A percentile compares a stretch with the other conserved stretches of the same genome.
phyloP scores from a whole-genome alignment of 2,797 vertebrate species.

The Brachyrhaphis roseni region DNA sequence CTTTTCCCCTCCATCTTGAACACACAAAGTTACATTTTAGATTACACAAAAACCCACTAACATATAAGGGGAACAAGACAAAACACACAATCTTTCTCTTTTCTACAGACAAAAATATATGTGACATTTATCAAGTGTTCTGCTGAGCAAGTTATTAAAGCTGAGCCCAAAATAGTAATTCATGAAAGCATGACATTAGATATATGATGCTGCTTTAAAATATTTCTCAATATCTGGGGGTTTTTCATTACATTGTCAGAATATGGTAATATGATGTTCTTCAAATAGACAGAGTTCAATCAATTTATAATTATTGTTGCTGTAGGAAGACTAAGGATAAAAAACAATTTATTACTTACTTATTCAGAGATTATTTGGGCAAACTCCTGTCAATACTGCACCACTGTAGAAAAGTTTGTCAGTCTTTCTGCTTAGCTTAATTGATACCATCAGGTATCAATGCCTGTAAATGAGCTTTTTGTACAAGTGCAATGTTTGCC shows the following conservation, averaged over 20 bases:
- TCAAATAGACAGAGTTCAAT: not conserved
- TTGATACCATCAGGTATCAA: not conserved
- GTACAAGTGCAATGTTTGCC: too few relatives aligned
- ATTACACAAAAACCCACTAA: conserved; percentile 9
- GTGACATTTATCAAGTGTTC: not conserved
- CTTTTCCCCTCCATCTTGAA: conserved; percentile 3
- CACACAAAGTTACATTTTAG: conserved; percentile 4
- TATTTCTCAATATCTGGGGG: not conserved
- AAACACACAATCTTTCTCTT: not conserved
- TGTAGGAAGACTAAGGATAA: not conserved
- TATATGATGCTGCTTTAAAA: not conserved
- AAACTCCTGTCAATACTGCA: not conserved
- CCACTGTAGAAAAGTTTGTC: too few relatives aligned
- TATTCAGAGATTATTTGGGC: not conserved
- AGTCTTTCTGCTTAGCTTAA: not conserved
- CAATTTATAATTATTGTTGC: not conserved
- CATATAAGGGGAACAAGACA: not conserved
- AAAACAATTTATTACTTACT: not conserved
- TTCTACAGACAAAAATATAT: not conserved
- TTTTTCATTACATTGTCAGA: not conserved
- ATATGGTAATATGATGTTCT: not conserved
- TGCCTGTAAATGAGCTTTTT: not conserved
- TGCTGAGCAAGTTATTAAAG: not conserved
- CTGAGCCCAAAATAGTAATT: not conserved
- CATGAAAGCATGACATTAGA: not conserved